Evolutionary conservation across 1,140 invertebrate species (phyloP), one percentile per base, ranked within the genome.

Genomic region (Chymomyza costata): DNA sequence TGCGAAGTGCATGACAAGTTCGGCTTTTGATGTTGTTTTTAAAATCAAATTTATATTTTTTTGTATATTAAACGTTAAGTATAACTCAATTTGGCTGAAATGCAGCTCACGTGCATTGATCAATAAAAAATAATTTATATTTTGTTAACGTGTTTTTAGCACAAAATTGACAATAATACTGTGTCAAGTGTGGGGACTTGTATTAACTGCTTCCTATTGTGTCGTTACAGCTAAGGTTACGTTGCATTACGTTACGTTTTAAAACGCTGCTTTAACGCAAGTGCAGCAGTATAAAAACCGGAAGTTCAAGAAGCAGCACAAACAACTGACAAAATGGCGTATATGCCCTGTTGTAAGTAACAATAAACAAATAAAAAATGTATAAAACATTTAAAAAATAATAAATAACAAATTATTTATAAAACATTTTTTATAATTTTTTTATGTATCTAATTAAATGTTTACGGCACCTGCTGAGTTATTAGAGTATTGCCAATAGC

Each of bases 261-360:
- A n/a, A n/a, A n/a, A n/a, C n/a, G 21, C 21, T 5, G 21, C 21
- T 3, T 3, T 8, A 25, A 25, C 21, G 21, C 21, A 5, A 25
- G 3, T 8, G 21, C 21, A 25, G 3, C 15, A 49, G 35, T 52
- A 31, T 31, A 48, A 31, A 44, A 44, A 53, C 43, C 32, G 21
- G 21, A 25, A 25, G 3, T 8, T 3, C 21, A 37, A 37, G 34
- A 3, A 8, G 3, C 21, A 25, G 21, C 60, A 40, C 17, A 50
- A 64, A 67, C 55, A 74, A 57, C 40, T 47, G 45, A 30, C 54
- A 64, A 65, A 54, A 83, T 83, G 80, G 81, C 81, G 58, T 73
- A 83, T 62, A 63, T 83, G 14, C 73, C 73, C 35, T 65, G 62
- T 39, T 74, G 80, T 83, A 80, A 82, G 80, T 82, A 73, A 32